phyloP scores from a whole-genome alignment of 2,888 invertebrate species.

The Lydus trimaculatus region DNA sequence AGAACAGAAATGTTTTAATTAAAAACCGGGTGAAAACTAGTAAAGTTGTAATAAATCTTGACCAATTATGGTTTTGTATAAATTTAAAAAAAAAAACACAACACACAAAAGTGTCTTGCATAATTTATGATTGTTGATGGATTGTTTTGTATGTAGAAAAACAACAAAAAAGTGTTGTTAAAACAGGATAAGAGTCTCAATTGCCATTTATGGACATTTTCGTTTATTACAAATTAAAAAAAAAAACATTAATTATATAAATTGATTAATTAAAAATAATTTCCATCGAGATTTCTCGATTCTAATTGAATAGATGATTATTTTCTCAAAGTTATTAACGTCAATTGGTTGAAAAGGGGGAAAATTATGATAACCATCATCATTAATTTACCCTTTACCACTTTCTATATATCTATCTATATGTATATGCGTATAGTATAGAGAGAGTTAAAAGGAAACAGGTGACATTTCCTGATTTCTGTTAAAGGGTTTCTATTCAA shows the following conservation, averaged over 20 bases:
- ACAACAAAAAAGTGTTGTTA: not conserved
- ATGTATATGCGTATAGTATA: too few relatives aligned
- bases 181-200: not conserved
- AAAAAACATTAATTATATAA: not conserved
- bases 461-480: conserved; percentile 4
- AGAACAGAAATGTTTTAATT: conserved; percentile 5
- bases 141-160: not conserved
- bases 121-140: conserved; percentile 1
- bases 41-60: not conserved
- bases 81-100: too few relatives aligned
- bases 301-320: not conserved
- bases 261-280: not conserved
- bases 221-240: not conserved
- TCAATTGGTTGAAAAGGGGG: not conserved
- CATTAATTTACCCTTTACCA: not conserved
- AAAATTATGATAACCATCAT: not conserved
- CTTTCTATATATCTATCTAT: too few relatives aligned
- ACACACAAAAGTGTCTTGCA: not conserved
- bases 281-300: not conserved
- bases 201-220: not conserved
- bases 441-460: not conserved
- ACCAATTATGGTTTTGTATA: conserved; percentile 4
- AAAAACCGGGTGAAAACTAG: conserved; percentile 6
- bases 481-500: not conserved
- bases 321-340: not conserved